Conservation (phyloP, 2,888 invertebrate species). For the Timandra comae region DNA sequence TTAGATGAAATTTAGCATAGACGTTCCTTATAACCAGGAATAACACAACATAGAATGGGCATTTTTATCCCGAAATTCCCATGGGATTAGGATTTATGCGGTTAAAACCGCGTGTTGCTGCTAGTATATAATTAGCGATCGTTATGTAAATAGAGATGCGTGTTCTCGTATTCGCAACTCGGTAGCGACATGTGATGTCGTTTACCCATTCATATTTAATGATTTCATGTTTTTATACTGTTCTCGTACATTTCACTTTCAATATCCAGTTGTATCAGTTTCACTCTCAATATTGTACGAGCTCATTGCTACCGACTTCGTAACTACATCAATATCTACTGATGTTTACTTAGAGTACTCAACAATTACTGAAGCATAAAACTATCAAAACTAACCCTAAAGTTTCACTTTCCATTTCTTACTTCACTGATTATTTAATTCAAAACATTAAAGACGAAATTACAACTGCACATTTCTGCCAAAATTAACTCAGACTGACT, state of each 20-base stretch:
- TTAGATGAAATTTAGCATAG: too few species aligned
- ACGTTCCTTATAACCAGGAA: too few species aligned
- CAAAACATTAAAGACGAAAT: conserved; percentile 23
- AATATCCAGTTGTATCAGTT: conserved; percentile 32
- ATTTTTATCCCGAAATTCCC: too few species aligned
- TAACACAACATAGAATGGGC: too few species aligned
- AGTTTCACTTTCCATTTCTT: conserved; percentile 24
- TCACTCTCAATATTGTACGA: conserved; percentile 21
- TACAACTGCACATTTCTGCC: conserved; percentile 18
- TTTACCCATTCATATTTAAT: conserved; percentile 22
- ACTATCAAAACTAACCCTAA: conserved; percentile 10
- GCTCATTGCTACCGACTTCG: too few species aligned
- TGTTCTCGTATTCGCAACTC: conserved; percentile 15
- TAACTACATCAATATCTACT: too few species aligned
- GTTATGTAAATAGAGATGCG: conserved; percentile 27
- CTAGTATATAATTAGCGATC: conserved; percentile 14
- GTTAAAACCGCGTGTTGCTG: too few species aligned
- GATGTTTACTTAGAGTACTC: too few species aligned
- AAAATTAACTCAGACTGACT: conserved; percentile 31
- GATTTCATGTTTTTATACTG: conserved; percentile 29
- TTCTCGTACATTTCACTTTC: conserved; percentile 31
- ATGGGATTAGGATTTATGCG: too few species aligned
- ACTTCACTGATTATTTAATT: conserved; percentile 14
- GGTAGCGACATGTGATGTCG: conserved; percentile 21
- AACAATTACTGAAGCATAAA: conserved; percentile 16